Conservation (phyloP, 2,888 invertebrate species). For the Anthophora plumipes region DNA sequence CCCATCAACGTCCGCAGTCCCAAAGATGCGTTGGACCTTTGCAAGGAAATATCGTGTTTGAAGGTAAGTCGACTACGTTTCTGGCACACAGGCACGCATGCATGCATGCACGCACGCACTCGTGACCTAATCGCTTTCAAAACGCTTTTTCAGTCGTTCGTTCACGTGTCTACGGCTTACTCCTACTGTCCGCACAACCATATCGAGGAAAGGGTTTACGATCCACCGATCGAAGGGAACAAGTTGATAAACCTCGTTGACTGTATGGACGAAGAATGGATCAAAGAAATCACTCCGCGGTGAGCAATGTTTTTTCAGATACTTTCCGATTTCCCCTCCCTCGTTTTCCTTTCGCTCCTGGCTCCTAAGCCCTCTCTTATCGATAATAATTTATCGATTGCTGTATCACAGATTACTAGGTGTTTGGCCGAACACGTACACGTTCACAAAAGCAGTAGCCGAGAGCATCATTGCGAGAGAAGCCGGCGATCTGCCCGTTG, state of each 20-base stretch:
- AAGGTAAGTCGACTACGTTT: conserved; percentile 82
- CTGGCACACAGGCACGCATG: too few species aligned
- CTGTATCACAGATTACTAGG: conserved; percentile 86
- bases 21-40: conserved; percentile 88
- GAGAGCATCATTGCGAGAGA: conserved; percentile 90
- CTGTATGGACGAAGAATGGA: conserved; percentile 85
- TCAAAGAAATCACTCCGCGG: conserved; percentile 86
- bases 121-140: too few species aligned
- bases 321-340: too few species aligned
- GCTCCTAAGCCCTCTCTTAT: too few species aligned
- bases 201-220: conserved; percentile 87
- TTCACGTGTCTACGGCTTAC: conserved; percentile 88
- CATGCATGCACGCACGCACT: too few species aligned
- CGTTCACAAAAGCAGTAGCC: conserved; percentile 95
- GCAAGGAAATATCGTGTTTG: conserved; percentile 88
- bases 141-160: conserved; percentile 82
- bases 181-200: conserved; percentile 85
- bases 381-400: too few species aligned
- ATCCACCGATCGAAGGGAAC: conserved; percentile 85
- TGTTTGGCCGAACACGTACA: conserved; percentile 95
- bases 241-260: conserved; percentile 86
- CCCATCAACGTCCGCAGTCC: conserved; percentile 91
- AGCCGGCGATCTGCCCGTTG: conserved; percentile 90
- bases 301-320: conserved; percentile 72
- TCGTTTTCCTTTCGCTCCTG: too few species aligned